Percentiles rank a stretch among this genome's conserved stretches.
phyloP scores from a whole-genome alignment of 2,888 invertebrate species.

The Helleia helle region DNA sequence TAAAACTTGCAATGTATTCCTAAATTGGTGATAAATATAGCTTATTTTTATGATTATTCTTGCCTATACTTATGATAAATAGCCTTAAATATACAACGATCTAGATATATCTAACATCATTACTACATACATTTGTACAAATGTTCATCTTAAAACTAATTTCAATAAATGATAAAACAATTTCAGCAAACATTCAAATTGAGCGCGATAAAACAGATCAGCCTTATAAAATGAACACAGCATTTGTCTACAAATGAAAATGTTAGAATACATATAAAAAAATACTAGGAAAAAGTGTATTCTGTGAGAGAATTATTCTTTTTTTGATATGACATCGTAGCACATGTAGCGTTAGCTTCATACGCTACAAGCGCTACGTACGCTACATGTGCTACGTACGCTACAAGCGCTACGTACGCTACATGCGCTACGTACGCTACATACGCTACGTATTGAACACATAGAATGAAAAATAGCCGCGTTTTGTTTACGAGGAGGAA shows the following conservation, averaged over 20 bases:
- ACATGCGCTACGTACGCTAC: not conserved
- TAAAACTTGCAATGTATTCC: too few species aligned
- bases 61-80: too few species aligned
- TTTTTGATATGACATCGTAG: not conserved
- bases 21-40: too few species aligned
- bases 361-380: too few species aligned
- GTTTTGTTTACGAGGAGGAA: not conserved
- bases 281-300: not conserved
- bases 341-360: not conserved
- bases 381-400: not conserved
- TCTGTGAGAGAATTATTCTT: not conserved
- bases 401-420: too few species aligned
- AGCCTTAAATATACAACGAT: too few species aligned
- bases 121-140: too few species aligned
- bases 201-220: conserved; percentile 1
- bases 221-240: conserved; percentile 8
- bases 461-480: not conserved
- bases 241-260: not conserved
- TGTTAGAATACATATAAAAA: not conserved
- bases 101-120: too few species aligned
- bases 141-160: not conserved
- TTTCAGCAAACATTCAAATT: conserved; percentile 1
- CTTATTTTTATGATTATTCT: too few species aligned
- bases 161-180: not conserved
- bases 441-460: not conserved